Conservation (phyloP, 2,888 invertebrate species). For the Bhutanitis thaidina region DNA sequence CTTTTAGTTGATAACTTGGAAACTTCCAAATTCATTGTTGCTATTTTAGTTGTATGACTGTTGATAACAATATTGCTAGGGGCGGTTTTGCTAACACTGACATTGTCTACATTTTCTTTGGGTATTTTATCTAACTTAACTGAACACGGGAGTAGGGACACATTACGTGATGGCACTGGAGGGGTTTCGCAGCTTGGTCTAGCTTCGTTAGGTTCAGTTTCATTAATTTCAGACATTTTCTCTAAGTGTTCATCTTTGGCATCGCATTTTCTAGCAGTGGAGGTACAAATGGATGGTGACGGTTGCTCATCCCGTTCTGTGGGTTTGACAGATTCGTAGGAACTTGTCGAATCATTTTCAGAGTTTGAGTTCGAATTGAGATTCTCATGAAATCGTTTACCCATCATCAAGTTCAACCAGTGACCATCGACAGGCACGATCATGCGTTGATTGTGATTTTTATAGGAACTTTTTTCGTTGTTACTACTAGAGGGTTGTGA, state of each 20-base stretch:
- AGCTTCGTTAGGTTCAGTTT: slow-evolving; percentile 48
- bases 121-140: slow-evolving; percentile 66
- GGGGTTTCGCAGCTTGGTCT: slow-evolving; percentile 50
- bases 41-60: slow-evolving; percentile 66
- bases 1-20: slow-evolving; percentile 76
- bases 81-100: slow-evolving; percentile 37
- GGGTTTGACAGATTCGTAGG: slow-evolving; percentile 65
- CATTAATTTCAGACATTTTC: slow-evolving; percentile 46
- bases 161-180: slow-evolving; percentile 54
- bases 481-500: slow-evolving; percentile 73
- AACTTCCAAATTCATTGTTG: slow-evolving; percentile 74
- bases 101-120: slow-evolving; percentile 58
- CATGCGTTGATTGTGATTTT: slow-evolving; percentile 62
- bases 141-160: slow-evolving; percentile 52
- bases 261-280: slow-evolving; percentile 58
- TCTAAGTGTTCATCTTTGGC: slow-evolving; percentile 67
- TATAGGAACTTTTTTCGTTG: slow-evolving; percentile 72
- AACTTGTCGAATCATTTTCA: slow-evolving; percentile 78
- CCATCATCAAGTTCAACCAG: slow-evolving; percentile 82
- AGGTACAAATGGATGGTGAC: slow-evolving; percentile 77
- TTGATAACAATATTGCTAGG: slow-evolving; percentile 48
- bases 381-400: slow-evolving; percentile 78
- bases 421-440: slow-evolving; percentile 78
- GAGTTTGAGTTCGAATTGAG: slow-evolving; percentile 71
- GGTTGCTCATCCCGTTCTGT: slow-evolving; percentile 77